Base-by-base conservation (phyloP, 2,113 vertebrate species). In the Illadopsis cleaveri region DNA sequence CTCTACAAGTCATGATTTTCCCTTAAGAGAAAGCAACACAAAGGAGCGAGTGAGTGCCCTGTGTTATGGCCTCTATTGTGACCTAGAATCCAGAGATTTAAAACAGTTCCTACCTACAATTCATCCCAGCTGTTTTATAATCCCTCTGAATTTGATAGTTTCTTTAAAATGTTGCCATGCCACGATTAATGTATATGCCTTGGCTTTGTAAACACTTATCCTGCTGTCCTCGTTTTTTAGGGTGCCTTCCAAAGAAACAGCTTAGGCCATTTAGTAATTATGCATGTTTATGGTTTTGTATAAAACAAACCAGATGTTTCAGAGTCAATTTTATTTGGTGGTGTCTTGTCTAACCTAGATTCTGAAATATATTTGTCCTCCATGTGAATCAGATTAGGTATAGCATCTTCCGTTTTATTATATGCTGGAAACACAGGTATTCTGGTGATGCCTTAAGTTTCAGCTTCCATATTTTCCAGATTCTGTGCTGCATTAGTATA, bases 71-170 rank as follows among this genome's bases (percentile, higher is more conserved):
- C 75, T 89, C 60, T 86, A 5, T 7, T 54, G 38, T 50, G 84
- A 96, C 57, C 80, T 70, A 75, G 66, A 62, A 78, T 86, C 58
- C 54, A 76, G 76, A 89, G 56, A 94, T 95, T 91, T 79, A 91
- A 87, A 94, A n/a, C 69, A 68, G 56, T 75, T 93, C 89, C 44
- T 78, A 88, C 68, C 80, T 78, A 75, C 62, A 70, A 45, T 90
- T 92, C 33, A 89, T 62, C 71, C 90, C 95, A 93, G 80, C 58
- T 86, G 85, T 79, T 96, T 95, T 68, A 93, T 83, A 97, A 95
- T 92, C 75, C 61, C 61, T 70, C 56, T 92, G 82, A 89, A 92
- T 92, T 85, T 64, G 50, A 82, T 37, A 61, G 60, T 58, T 95
- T 94, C 42, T 94, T 89, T 86, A 90, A 82, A 96, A 94, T 61